Conservation (phyloP, 2,888 invertebrate genomes). For the Mamestra brassicae region DNA sequence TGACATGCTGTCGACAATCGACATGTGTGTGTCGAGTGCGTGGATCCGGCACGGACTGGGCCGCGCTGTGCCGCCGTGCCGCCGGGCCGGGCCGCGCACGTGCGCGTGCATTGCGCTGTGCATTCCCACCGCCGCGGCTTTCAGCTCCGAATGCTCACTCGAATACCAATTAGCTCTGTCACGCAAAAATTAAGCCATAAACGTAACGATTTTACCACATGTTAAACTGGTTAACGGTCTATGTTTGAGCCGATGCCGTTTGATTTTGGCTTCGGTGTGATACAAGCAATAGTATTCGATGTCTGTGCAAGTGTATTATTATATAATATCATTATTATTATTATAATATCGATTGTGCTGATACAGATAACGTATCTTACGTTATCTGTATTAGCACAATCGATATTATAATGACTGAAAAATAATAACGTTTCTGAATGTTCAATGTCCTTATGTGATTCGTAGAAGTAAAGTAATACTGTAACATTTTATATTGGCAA, state of each 20-base stretch:
- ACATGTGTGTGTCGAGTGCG: conserved; percentile 71
- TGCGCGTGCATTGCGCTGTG: conserved; percentile 21
- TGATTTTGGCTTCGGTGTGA: background rate
- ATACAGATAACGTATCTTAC: no score
- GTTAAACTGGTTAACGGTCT: conserved; percentile 18
- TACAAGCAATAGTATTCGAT: background rate
- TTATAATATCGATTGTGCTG: no score
- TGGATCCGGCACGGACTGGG: conserved; percentile 17
- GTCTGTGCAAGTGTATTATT: background rate
- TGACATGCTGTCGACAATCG: conserved; percentile 77
- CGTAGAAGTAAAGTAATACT: conserved; percentile 7
- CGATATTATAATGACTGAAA: background rate
- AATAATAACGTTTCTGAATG: background rate
- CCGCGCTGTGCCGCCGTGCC: background rate
- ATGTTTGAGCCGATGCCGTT: background rate
- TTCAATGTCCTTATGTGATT: background rate
- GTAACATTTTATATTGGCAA: background rate
- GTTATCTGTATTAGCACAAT: background rate
- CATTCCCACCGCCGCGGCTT: conserved; percentile 32
- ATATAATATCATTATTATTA: no score
- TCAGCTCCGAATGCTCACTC: conserved; percentile 48
- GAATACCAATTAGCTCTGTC: conserved; percentile 68
- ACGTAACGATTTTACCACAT: conserved; percentile 20
- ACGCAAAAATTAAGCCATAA: conserved; percentile 48
- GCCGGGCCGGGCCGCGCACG: conserved; percentile 13